phyloP scores from a whole-genome alignment of 2,888 invertebrate genomes.

The Drosophila subquinaria region DNA sequence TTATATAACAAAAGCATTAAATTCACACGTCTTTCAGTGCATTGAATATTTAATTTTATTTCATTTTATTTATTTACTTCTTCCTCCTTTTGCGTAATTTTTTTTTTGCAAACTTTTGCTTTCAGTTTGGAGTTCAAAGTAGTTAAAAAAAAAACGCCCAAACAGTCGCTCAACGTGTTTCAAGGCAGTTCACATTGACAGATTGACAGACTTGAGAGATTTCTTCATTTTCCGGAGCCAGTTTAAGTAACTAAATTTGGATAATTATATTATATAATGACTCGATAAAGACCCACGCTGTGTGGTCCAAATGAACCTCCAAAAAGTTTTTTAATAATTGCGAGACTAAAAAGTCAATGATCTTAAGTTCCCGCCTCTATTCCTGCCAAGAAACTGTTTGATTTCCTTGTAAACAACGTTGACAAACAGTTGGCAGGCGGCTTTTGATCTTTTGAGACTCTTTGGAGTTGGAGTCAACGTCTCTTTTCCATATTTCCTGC shows the following conservation, averaged over 20 bases:
- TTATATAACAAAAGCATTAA: conserved; percentile 46
- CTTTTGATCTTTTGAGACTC: conserved; percentile 63
- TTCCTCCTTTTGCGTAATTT: conserved; percentile 2
- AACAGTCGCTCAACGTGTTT: conserved; percentile 19
- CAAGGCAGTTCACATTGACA: conserved; percentile 32
- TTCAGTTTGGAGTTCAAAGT: conserved; percentile 43
- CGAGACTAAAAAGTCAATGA: conserved; percentile 25
- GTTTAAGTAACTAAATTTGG: conserved; percentile 24
- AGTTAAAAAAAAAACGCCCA: conserved; percentile 25
- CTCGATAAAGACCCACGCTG: conserved; percentile 18
- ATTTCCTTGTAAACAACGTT: conserved; percentile 75
- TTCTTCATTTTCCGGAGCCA: conserved; percentile 24
- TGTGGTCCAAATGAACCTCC: conserved; percentile 24
- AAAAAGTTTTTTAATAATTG: conserved; percentile 3
- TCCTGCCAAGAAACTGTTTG: conserved; percentile 50
- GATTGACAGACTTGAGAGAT: conserved; percentile 18
- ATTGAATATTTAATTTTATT: conserved; percentile 30
- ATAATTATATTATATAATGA: conserved; percentile 59
- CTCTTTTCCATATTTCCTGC: conserved; percentile 15
- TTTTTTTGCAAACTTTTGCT: conserved; percentile 40
- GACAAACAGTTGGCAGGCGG: conserved; percentile 62
- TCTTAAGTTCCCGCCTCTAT: neutral
- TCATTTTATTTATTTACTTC: conserved; percentile 7
- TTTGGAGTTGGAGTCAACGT: conserved; percentile 18
- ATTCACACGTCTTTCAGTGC: conserved; percentile 24